Evolutionary conservation across 2,888 invertebrate genomes (phyloP).

Genomic region (Pharmacophagus antenor): DNA sequence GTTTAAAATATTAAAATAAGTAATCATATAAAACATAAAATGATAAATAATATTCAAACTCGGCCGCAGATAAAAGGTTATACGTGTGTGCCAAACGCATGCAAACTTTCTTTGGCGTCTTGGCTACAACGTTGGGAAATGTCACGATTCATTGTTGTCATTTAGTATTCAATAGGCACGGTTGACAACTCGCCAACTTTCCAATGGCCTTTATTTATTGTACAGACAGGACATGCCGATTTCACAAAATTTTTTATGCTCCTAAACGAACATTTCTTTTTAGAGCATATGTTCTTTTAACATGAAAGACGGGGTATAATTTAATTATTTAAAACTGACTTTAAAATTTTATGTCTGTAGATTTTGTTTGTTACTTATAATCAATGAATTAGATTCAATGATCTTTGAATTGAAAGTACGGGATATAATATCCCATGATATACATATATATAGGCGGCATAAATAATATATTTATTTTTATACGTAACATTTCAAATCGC

Average conservation of each 20-base stretch:
- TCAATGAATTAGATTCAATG: not conserved
- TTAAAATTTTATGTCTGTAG: not conserved
- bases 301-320: not conserved
- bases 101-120: conserved; percentile 64
- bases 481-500: not conserved
- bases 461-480: no score
- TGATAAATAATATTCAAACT: conserved; percentile 42
- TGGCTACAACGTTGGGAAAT: conserved; percentile 66
- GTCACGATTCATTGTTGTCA: conserved; percentile 65
- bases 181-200: conserved; percentile 59
- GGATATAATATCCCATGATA: not conserved
- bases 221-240: conserved; percentile 51
- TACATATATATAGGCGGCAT: not conserved
- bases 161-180: conserved; percentile 70
- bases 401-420: not conserved
- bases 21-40: not conserved
- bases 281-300: not conserved
- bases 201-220: conserved; percentile 67
- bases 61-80: conserved; percentile 41
- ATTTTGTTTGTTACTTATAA: not conserved
- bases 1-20: not conserved
- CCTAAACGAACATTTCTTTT: conserved; percentile 36
- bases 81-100: conserved; percentile 29
- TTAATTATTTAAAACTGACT: not conserved
- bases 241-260: conserved; percentile 43